Base-by-base conservation (phyloP, 2,113 vertebrate species). In the Saguinus imperator region DNA sequence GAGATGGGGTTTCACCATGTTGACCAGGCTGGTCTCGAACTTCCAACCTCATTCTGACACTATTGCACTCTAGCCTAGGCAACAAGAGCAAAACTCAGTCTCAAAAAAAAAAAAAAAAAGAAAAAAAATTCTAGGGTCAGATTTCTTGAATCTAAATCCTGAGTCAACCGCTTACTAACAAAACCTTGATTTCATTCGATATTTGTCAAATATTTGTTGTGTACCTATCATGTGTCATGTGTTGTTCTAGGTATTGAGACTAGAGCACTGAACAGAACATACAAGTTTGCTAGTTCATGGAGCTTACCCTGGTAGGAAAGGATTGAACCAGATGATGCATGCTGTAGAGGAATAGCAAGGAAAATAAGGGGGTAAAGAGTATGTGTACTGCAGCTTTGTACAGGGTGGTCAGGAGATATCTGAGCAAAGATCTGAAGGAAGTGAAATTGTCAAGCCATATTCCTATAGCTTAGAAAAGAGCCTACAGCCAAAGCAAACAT, bases 141-240 rank as follows among this genome's bases (percentile, higher is more conserved):
- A 18, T 6, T 32, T 17, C 29, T 72, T 61, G 35, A 20, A 32
- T 61, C 37, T 70, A 76, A 82, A n/a, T 48, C 58, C 40, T 18
- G 77, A 83, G 23, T 18, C 58, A n/a, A 57, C 8, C 45, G 35
- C 55, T 57, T 7, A 35, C 27, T 70, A 4, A 37, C 1, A 18
- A 66, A 32, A 37, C 43, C 29, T 85, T 45, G 61, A 43, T 48
- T 79, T 72, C 79, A 64, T 32, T 64, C 4, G 10, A 55, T 18
- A 72, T 14, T 14, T 7, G 17, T 4, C 50, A 32, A 55, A 6
- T 52, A 9, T 52, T 25, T 21, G 27, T 14, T 27, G 20, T 18
- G 6, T 14, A 12, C 1, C 23, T n/a, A 17, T 35, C 11, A 0
- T 1, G 57, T 23, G 83, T 23, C n/a, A 0, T 0, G 8, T 3